These are phyloP conservation scores for Bombus polaris DNA, from an alignment of 1,140 invertebrate genomes.

Conservation along the genomic window DNA sequence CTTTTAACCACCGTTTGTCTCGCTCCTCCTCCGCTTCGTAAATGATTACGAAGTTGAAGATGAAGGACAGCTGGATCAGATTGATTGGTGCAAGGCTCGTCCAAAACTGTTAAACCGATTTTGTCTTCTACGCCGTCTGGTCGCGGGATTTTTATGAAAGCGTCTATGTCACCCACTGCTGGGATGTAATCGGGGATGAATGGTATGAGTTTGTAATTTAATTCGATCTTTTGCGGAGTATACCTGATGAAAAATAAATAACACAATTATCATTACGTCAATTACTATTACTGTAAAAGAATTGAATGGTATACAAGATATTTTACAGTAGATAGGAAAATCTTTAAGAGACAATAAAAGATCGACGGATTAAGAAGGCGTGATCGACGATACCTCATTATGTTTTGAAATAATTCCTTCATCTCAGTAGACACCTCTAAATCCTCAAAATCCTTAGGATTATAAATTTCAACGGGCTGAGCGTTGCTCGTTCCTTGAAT, in stretches of 20 bases:
- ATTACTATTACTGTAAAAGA: no score
- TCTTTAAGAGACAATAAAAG: neutral
- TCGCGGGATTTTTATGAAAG: constrained; percentile 95
- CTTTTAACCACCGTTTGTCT: constrained; percentile 89
- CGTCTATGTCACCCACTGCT: constrained; percentile 98
- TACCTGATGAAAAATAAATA: constrained; percentile 88
- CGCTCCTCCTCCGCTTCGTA: constrained; percentile 82
- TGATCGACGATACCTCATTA: constrained; percentile 87
- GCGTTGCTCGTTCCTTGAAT: constrained; percentile 77
- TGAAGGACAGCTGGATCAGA: constrained; percentile 97
- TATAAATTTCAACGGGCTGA: constrained; percentile 87
- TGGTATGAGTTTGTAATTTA: constrained; percentile 95
- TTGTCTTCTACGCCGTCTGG: constrained; percentile 89
- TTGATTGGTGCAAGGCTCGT: constrained; percentile 97
- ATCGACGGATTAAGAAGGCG: neutral
- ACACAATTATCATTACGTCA: neutral
- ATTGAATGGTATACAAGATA: no score
- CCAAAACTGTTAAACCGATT: constrained; percentile 93
- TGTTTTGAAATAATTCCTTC: constrained; percentile 96
- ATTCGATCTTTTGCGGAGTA: constrained; percentile 94
- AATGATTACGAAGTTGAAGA: constrained; percentile 94
- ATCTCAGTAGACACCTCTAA: constrained; percentile 92
- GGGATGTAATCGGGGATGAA: constrained; percentile 99
- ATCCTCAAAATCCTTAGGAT: constrained; percentile 93
- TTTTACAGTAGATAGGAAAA: no score